phyloP scores from a whole-genome alignment of 2,888 invertebrate genomes.

The Xylota sylvarum region DNA sequence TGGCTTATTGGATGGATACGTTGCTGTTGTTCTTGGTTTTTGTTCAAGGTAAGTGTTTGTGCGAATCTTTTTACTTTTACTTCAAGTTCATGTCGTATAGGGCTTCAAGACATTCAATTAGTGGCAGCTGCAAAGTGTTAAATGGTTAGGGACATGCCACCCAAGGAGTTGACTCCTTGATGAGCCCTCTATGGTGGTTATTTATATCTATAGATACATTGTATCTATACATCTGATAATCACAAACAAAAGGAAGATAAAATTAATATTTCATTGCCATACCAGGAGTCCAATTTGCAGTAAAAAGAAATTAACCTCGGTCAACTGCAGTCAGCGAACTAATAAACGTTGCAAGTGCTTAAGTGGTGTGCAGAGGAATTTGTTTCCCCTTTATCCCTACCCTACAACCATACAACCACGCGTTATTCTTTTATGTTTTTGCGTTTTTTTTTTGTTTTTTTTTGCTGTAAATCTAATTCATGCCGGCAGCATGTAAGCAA shows the following conservation, averaged over 20 bases:
- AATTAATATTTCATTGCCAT: conserved; percentile 43
- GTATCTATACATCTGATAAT: conserved; percentile 22
- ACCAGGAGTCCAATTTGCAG: not conserved
- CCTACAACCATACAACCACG: too few relatives aligned
- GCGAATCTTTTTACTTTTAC: not conserved
- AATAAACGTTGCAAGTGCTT: conserved; percentile 72
- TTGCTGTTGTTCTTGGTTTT: conserved; percentile 72
- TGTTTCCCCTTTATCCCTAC: conserved; percentile 2
- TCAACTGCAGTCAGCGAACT: conserved; percentile 77
- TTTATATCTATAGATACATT: conserved; percentile 17
- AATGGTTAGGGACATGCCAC: conserved; percentile 55
- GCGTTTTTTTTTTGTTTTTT: not conserved
- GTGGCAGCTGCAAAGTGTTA: conserved; percentile 67
- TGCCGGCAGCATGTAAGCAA: conserved; percentile 25
- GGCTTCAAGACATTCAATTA: conserved; percentile 67
- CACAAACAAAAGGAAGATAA: conserved; percentile 9
- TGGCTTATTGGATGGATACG: conserved; percentile 73
- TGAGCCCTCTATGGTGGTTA: conserved; percentile 11
- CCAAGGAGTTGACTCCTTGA: conserved; percentile 61
- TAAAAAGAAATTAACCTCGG: conserved; percentile 66
- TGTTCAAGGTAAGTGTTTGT: conserved; percentile 70
- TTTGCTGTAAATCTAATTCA: conserved; percentile 56
- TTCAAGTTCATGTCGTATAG: conserved; percentile 36
- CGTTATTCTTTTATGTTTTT: not conserved
- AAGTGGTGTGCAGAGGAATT: conserved; percentile 40